Percentiles rank a stretch among this genome's conserved stretches.
phyloP scores from a whole-genome alignment of 2,113 vertebrate genomes.

The Natator depressus region DNA sequence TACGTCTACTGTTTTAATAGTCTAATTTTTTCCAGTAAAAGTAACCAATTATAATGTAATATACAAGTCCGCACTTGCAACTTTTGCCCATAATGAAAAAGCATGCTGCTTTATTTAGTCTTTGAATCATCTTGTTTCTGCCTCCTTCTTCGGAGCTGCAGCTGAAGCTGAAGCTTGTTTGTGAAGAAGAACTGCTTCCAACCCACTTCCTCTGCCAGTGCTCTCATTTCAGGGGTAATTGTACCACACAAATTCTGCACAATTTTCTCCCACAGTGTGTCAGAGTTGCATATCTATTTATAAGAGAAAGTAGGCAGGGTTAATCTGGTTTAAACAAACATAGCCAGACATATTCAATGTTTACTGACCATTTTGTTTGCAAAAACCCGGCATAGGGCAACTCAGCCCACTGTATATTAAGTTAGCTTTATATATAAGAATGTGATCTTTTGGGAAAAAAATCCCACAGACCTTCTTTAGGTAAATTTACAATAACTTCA shows the following conservation, averaged over 20 bases:
- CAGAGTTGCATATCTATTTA: constrained; percentile 76
- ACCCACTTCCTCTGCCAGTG: constrained; percentile 66
- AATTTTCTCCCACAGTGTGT: constrained; percentile 78
- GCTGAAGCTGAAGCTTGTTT: constrained; percentile 84
- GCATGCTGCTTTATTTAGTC: background rate
- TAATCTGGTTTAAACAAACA: background rate
- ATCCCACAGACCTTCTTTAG: background rate
- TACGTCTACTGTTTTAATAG: background rate
- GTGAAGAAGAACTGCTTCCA: constrained; percentile 81
- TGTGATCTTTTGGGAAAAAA: background rate
- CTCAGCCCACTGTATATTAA: background rate
- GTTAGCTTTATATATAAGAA: background rate
- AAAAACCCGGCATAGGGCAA: background rate
- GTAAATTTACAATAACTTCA: background rate
- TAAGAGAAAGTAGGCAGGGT: background rate
- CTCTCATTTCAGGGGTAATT: constrained; percentile 76
- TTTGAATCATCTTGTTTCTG: background rate
- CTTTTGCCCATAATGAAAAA: background rate
- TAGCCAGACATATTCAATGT: background rate
- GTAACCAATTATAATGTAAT: background rate
- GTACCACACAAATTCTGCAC: constrained; percentile 65
- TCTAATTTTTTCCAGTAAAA: background rate
- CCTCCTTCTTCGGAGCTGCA: constrained; percentile 76
- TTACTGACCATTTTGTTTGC: background rate
- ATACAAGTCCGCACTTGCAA: background rate